These are phyloP conservation scores for Phaethon lepturus DNA, from an alignment of 2,113 vertebrate species.

Conservation along the genomic window DNA sequence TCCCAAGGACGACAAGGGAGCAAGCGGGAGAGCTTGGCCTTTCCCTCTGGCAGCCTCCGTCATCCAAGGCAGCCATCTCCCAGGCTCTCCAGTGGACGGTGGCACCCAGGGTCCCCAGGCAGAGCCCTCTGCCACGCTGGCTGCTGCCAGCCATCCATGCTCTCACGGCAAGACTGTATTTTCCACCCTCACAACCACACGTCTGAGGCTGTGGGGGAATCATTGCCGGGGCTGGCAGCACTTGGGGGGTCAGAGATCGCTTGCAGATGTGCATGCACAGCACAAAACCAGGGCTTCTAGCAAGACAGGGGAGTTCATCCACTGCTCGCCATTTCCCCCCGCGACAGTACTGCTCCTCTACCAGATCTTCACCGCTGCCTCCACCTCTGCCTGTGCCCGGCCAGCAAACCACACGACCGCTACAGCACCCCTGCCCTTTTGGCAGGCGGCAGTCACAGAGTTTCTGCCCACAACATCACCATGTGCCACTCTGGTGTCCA, in stretches of 20 bases:
- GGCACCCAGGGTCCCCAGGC: neutral
- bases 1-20: neutral
- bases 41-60: neutral
- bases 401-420: neutral
- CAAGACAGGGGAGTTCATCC: neutral
- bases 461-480: neutral
- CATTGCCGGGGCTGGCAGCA: neutral
- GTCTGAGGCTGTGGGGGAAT: accelerated
- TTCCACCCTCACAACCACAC: neutral
- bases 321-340: neutral
- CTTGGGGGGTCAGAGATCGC: neutral
- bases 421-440: neutral
- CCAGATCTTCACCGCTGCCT: neutral
- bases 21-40: neutral
- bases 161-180: neutral
- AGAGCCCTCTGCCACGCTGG: neutral
- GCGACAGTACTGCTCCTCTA: neutral
- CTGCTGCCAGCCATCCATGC: neutral
- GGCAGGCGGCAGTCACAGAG: neutral
- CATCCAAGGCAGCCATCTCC: neutral
- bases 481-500: neutral
- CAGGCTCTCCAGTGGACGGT: neutral
- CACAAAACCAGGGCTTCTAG: neutral
- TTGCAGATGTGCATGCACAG: neutral
- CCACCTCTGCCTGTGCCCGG: neutral